phyloP scores from a whole-genome alignment of 2,797 vertebrate species.

The Siniperca undulata region DNA sequence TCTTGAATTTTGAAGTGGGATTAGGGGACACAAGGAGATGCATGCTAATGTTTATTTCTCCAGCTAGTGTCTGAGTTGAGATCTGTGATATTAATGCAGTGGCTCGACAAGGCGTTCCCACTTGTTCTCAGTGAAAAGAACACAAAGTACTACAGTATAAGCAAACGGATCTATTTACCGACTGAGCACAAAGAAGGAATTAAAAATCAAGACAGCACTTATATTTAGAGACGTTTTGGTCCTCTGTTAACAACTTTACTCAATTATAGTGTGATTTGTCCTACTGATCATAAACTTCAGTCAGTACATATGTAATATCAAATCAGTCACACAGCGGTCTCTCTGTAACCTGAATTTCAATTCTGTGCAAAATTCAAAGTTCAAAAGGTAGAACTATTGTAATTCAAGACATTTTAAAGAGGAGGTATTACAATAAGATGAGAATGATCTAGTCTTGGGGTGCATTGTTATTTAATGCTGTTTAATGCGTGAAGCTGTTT shows the following conservation, averaged over 20 bases:
- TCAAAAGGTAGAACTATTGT: not conserved
- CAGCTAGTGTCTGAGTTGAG: slow-evolving; percentile 37
- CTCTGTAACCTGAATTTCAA: not conserved
- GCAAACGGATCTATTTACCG: not conserved
- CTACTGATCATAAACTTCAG: too few relatives aligned
- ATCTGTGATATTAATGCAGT: slow-evolving; percentile 47
- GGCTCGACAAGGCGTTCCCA: slow-evolving; percentile 31
- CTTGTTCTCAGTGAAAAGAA: slow-evolving; percentile 28
- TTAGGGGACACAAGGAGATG: slow-evolving; percentile 58
- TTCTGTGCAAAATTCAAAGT: not conserved
- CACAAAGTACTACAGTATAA: slow-evolving; percentile 4
- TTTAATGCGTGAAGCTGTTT: not conserved
- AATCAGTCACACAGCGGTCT: not conserved
- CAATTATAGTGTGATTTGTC: too few relatives aligned
- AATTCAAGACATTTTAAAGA: not conserved
- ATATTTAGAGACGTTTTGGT: not conserved
- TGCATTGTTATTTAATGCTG: not conserved
- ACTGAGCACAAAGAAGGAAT: not conserved
- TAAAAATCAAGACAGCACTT: slow-evolving; percentile 14
- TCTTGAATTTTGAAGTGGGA: slow-evolving; percentile 63
- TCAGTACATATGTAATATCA: not conserved
- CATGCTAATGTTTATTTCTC: slow-evolving; percentile 64
- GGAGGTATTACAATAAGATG: too few relatives aligned
- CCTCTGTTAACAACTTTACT: not conserved
- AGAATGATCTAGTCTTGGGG: not conserved